Base-by-base conservation (phyloP, 2,888 invertebrate genomes). In the Poecilus cupreus region DNA sequence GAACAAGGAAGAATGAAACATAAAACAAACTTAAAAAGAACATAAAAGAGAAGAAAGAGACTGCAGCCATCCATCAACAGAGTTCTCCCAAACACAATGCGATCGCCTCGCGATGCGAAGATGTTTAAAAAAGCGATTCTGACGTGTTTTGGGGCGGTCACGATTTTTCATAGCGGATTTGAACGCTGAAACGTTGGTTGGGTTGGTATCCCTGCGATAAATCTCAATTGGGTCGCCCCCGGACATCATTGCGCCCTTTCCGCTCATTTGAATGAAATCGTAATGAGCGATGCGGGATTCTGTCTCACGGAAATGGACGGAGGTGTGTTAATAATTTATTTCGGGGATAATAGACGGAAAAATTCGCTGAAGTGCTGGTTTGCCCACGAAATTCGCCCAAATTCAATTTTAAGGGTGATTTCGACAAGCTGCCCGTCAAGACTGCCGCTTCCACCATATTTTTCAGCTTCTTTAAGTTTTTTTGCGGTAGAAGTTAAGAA, bases 251-350 rank as follows among this genome's bases (percentile, higher is more conserved):
- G 76, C 22, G 22, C 24, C 32, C 22, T 54, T 54, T 54, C 54
- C 54, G 54, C 60, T 37, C 60, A 57, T 77, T 77, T 77, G 57
- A 77, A 77, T 77, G 76, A 76, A 57, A 76, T 32, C 20, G 76
- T 54, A 76, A 76, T 74, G 76, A 54, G 37, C 57, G 54, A 37
- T 76, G 60, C 26, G 60, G 32, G 26, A 13, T 54, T 60, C 24
- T 32, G 32, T 26, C 5, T 26, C 32, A 10, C 60, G 32, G 60
- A 60, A 32, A 60, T 60, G 60, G 60, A 60, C 60, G 60, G 22
- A 54, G 54, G 54, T 54, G 54, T 54, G 54, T 54, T 11, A 18
- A 54, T 54, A 20, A 54, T 54, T 54, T 54, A 54, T 54, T 54
- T 54, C 20, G 11, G 11, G 18, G 54, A 54, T 54, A 54, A 54